phyloP scores from a whole-genome alignment of 2,113 vertebrate species.

The Hippoglossus stenolepis region DNA sequence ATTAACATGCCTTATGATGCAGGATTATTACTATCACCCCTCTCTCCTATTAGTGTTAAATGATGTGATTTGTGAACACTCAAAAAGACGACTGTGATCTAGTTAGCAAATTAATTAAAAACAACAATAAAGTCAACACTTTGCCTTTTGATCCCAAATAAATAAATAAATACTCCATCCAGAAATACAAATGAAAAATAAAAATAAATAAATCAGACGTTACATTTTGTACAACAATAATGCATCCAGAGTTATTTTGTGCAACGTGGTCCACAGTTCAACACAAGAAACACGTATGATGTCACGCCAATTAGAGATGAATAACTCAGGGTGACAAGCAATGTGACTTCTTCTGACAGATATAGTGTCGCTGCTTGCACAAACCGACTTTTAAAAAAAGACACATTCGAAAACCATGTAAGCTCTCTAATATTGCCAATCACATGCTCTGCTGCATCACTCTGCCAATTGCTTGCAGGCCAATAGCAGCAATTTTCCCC shows the following conservation, averaged over 20 bases:
- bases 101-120: conserved; percentile 35
- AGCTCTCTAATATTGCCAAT: conserved; percentile 58
- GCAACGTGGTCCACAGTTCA: conserved; percentile 42
- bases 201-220: conserved; percentile 28
- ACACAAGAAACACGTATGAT: conserved; percentile 40
- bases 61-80: conserved; percentile 37
- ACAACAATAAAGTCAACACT: conserved; percentile 46
- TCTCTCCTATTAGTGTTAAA: conserved; percentile 36
- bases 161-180: conserved; percentile 30
- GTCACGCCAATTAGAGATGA: conserved; percentile 33
- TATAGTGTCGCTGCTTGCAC: conserved; percentile 33
- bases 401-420: conserved; percentile 52
- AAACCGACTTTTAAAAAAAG: conserved; percentile 24
- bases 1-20: conserved; percentile 78
- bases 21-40: conserved; percentile 57
- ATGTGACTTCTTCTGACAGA: conserved; percentile 21
- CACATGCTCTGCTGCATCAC: conserved; percentile 57
- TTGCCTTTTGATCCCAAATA: conserved; percentile 40
- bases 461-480: conserved; percentile 35
- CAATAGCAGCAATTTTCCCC: conserved; percentile 43
- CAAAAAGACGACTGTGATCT: conserved; percentile 31
- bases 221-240: conserved; percentile 53
- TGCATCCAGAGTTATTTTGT: conserved; percentile 47
- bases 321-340: conserved; percentile 42
- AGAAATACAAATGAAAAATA: conserved; percentile 23